Evolutionary conservation across 2,797 vertebrate genomes (phyloP).

Genomic region (Etheostoma nigrum): DNA sequence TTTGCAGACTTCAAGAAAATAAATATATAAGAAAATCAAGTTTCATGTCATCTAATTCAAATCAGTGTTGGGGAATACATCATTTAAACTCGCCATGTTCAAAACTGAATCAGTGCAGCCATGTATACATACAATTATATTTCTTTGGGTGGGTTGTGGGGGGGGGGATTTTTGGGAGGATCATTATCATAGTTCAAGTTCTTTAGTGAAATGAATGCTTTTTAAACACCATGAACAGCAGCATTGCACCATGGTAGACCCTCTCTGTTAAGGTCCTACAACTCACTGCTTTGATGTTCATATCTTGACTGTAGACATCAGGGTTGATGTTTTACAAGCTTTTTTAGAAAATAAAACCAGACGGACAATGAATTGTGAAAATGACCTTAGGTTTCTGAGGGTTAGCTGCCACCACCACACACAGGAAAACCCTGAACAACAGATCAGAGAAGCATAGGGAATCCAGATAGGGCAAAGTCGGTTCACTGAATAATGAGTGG

Average conservation of each 20-base stretch:
- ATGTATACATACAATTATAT: neutral
- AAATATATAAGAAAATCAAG: constrained; percentile 37
- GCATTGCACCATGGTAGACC: neutral
- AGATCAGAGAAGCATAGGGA: neutral
- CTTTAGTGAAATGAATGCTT: neutral
- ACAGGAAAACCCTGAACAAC: neutral
- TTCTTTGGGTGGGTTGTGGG: neutral
- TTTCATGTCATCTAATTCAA: neutral
- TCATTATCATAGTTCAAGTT: neutral
- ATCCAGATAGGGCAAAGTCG: neutral
- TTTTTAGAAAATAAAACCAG: too few relatives aligned
- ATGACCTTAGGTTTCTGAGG: too few relatives aligned
- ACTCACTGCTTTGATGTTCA: too few relatives aligned
- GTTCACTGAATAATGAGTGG: neutral
- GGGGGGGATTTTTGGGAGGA: neutral
- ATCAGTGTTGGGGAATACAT: neutral
- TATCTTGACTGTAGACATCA: too few relatives aligned
- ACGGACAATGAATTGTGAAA: too few relatives aligned
- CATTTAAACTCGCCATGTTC: neutral
- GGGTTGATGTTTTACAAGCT: too few relatives aligned
- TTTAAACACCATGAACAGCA: neutral
- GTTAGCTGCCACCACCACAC: neutral
- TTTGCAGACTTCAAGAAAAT: constrained; percentile 57
- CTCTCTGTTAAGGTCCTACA: too few relatives aligned
- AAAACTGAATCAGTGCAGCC: neutral